Evolutionary conservation across 1,140 invertebrate genomes (phyloP), one percentile per base, ranked within the genome.

Genomic region (Drosophila sechellia): DNA sequence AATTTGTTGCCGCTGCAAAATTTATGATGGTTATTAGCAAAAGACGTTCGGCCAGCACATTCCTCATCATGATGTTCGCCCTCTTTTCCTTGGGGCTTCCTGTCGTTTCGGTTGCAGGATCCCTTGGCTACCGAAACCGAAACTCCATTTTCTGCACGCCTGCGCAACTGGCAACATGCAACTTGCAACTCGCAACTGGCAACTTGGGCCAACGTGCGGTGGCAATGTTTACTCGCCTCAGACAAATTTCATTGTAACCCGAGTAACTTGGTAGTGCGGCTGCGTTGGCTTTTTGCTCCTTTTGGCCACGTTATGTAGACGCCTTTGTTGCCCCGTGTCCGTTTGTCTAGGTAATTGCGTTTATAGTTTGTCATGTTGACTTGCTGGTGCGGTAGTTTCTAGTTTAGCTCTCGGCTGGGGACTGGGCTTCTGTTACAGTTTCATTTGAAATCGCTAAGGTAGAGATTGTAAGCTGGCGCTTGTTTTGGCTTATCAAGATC

Each of bases 11-110:
- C 86, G 73, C 81, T 76, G 69, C 80, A 59, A 76, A 91, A 91
- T 91, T 91, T 87, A 91, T 91, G 90, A 78, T 70, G 83, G 90
- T 91, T 91, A 91, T 91, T 91, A 91, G 90, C 83, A 91, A 91
- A 91, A 86, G 90, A 91, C 83, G 80, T 90, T 83, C 85, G 79
- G 85, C 85, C 72, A 80, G 81, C 77, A 90, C 85, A 89, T 89
- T 80, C 85, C 84, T 87, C 84, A 87, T 74, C 72, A 63, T 71
- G 48, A 43, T 50, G 58, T 56, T 71, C 15, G 54, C 43, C 34
- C 50, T 57, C 6, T 40, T 49, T 42, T 54, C 52, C 48, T 13
- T 20, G 34, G 76, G 76, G 56, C 55, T 81, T 87, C 79, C 76
- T 89, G 74, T 79, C 70, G 69, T 50, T 43, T 57, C 57, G 65